Evolutionary conservation across 2,888 invertebrate genomes (phyloP), one percentile per base, ranked within the genome.

Genomic region (Eulithis testata): DNA sequence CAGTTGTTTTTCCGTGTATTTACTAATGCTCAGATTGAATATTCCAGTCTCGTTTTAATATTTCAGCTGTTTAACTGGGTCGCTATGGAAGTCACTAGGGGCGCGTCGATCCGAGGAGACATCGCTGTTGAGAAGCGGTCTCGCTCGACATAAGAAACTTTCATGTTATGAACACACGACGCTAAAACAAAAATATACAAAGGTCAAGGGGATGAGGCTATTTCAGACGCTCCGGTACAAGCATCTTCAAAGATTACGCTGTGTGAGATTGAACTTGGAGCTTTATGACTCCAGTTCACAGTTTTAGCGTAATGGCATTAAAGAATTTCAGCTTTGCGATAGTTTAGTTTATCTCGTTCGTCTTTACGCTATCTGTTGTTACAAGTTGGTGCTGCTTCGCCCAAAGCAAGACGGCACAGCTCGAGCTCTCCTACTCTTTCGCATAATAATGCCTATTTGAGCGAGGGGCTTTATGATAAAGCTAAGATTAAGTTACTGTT

Each of bases 201-300:
- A 77, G 74, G 75, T 75, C 75, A 75, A 74, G 74, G 73, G 50
- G 60, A 66, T 43, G 49, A 61, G 51, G 60, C 67, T 68, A 70
- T 71, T 72, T 70, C 61, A 47, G 65, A 53, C 47, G 63, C 63
- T 52, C 47, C 45, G 40, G 47, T 45, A 52, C n/a, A 44, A 51
- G 54, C 50, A 43, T 58, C 49, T 57, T 21, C 43, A 43, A 57
- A 63, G 52, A 47, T 54, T 57, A 11, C 59, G 60, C 60, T 65
- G 57, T 54, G 53, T 54, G 61, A 65, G 14, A 47, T 6, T 47
- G 56, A 64, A 65, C 60, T 60, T 65, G 56, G 37, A 44, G 12
- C 21, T 40, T 40, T 59, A 52, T 49, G 49, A 49, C 27, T 37
- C 40, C 50, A 12, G 49, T 55, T 27, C 45, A 43, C 40, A 52